These are phyloP conservation scores for Salvelinus sp. DNA, from an alignment of 2,113 vertebrate genomes.

Conservation along the genomic window DNA sequence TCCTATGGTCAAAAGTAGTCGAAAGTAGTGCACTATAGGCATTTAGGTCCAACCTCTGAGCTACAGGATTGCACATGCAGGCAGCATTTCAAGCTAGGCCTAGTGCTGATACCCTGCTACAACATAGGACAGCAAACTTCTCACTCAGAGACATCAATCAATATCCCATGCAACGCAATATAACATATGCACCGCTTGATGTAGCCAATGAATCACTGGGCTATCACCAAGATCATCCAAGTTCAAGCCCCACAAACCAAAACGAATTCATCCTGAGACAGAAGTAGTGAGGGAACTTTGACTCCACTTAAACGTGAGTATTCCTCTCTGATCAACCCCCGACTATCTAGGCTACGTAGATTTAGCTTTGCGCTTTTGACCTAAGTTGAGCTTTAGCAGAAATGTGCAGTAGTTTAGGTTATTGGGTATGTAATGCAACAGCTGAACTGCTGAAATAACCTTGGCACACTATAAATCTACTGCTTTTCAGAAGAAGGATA, in stretches of 20 bases:
- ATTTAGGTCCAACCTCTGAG: conserved; percentile 45
- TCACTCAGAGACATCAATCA: conserved; percentile 62
- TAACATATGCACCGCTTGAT: conserved; percentile 50
- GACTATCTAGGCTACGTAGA: neutral
- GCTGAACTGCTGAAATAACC: neutral
- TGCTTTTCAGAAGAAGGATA: neutral
- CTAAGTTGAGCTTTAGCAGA: neutral
- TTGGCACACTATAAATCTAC: too few relatives aligned
- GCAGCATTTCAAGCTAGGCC: neutral
- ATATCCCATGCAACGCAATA: conserved; percentile 44
- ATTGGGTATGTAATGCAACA: neutral
- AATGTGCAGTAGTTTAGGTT: neutral
- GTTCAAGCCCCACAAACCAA: conserved; percentile 45
- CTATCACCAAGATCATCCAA: conserved; percentile 50
- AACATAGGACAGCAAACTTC: conserved; percentile 53
- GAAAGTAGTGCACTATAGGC: neutral
- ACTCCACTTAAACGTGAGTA: conserved; percentile 43
- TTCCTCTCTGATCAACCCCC: conserved; percentile 30
- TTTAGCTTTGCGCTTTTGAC: neutral
- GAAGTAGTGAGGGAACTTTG: conserved; percentile 49
- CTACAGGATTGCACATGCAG: conserved; percentile 56
- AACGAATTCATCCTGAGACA: conserved; percentile 58
- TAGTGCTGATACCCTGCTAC: conserved; percentile 55
- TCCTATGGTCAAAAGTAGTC: too few relatives aligned
- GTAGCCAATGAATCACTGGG: conserved; percentile 36